A percentile compares a stretch with the other conserved stretches of the same genome.
These are phyloP conservation scores for Tyria jacobaeae DNA, from an alignment of 2,888 invertebrate genomes.

Conservation along the genomic window DNA sequence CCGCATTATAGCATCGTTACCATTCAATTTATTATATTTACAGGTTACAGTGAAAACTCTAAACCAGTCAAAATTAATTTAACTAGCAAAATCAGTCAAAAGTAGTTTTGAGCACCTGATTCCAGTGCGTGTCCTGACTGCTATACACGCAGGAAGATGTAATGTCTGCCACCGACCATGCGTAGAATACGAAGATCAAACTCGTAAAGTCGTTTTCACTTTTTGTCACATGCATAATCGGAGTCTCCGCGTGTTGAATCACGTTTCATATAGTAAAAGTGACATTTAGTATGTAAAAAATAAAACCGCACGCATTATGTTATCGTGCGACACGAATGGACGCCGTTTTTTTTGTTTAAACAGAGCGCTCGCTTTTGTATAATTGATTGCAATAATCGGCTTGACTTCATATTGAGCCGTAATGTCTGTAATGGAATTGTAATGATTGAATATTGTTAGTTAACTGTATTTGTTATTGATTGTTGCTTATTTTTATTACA, in stretches of 20 bases:
- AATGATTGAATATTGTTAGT: background rate
- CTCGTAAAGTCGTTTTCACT: slow-evolving; percentile 27
- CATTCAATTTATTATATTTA: too few relatives aligned
- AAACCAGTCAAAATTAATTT: too few relatives aligned
- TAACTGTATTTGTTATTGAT: background rate
- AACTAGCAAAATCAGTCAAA: too few relatives aligned
- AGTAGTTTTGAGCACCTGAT: too few relatives aligned
- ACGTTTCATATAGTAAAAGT: slow-evolving; percentile 36
- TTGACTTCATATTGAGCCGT: slow-evolving; percentile 24
- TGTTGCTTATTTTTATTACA: background rate
- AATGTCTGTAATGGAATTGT: background rate
- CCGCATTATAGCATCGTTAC: too few relatives aligned
- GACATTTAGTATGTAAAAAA: slow-evolving; percentile 27
- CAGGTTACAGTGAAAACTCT: too few relatives aligned
- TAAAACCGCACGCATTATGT: slow-evolving; percentile 31
- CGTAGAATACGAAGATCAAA: background rate
- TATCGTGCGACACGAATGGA: slow-evolving; percentile 43
- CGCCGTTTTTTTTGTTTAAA: slow-evolving; percentile 17
- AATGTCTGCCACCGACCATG: too few relatives aligned
- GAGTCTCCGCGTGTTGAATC: slow-evolving; percentile 26
- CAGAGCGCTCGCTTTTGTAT: slow-evolving; percentile 37
- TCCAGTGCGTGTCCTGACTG: too few relatives aligned
- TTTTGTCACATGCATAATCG: slow-evolving; percentile 26
- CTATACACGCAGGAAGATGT: too few relatives aligned
- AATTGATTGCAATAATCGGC: slow-evolving; percentile 43